phyloP scores from a whole-genome alignment of 2,888 invertebrate genomes.

The Junonia oenone region DNA sequence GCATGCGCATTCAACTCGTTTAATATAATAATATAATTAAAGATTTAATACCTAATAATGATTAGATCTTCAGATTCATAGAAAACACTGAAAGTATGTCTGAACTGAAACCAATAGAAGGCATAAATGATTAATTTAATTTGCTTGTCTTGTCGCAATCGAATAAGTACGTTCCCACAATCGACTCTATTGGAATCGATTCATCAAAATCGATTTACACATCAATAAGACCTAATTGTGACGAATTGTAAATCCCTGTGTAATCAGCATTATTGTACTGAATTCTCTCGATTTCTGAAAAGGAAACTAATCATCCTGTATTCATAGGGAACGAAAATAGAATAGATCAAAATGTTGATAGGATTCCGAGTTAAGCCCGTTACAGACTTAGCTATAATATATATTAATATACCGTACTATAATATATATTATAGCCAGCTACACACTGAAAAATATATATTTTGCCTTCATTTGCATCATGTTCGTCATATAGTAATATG shows the following conservation, averaged over 20 bases:
- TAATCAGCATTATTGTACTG: constrained; percentile 40
- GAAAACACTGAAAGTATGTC: not conserved
- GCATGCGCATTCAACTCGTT: too few relatives aligned
- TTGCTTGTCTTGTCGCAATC: not conserved
- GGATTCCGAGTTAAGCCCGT: too few relatives aligned
- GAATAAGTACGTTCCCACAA: not conserved
- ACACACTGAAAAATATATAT: too few relatives aligned
- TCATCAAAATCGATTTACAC: constrained; percentile 36
- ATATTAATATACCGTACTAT: too few relatives aligned
- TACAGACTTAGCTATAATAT: too few relatives aligned
- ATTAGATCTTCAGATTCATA: too few relatives aligned
- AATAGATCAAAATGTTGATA: not conserved
- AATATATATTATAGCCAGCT: too few relatives aligned
- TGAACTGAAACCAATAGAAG: not conserved
- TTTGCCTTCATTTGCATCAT: too few relatives aligned
- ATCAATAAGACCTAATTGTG: constrained; percentile 46
- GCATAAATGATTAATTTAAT: not conserved
- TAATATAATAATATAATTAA: too few relatives aligned
- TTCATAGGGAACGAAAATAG: constrained; percentile 9
- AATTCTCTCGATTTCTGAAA: constrained; percentile 4
- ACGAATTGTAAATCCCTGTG: constrained; percentile 17
- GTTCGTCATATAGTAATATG: too few relatives aligned
- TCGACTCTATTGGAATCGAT: not conserved
- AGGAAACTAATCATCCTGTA: constrained; percentile 10
- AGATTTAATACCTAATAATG: too few relatives aligned